Base-by-base conservation (phyloP, 2,797 vertebrate species). In the Sandelia bainsii region DNA sequence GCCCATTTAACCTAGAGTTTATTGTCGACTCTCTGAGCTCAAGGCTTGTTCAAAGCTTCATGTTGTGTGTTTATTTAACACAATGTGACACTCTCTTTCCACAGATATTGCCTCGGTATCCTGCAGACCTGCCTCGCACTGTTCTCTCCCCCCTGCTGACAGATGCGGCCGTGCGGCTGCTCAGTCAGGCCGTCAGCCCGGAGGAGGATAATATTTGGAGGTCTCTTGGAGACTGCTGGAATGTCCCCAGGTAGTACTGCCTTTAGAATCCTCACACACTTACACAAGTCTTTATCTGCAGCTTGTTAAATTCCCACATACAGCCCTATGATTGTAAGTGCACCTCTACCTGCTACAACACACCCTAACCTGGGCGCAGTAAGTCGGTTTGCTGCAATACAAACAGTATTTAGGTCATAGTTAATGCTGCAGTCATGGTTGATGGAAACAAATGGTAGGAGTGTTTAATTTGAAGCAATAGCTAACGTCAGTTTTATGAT, bases 201-300 rank as follows among this genome's bases (percentile, higher is more conserved):
- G 60, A 90, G 0, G 93, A 98, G 51, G 81, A 83, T 4, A 0
- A 7, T 0, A 64, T 94, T 14, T 98, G 96, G 97, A 86, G 52
- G 62, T 87, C 34, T 4, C 90, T 98, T 54, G 97, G 97, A 23
- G 53, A 59, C 0, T 69, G 89, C 50, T 99, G 98, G 98, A 95
- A 82, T 63, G 34, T 89, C 22, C 89, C 93, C 67, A 91, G 91
- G 98, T 98, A 75, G 6, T 58, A 10, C 2, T 14, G 12, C 17
- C 17, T 64, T 72, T 39, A 56, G 10, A 50, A 3, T 25, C 37
- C 40, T 64, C 34, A 53, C 16, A 62, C 19, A 27, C 19, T 25
- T 44, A 25, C n/a, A 11, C 8, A 64, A 74, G 23, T 54, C 3
- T 40, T 52, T 42, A 56, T 27, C 45, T 32, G 1, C 22, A 20